phyloP scores from a whole-genome alignment of 1,140 invertebrate genomes.

The Mycetomoellerius zeteki region DNA sequence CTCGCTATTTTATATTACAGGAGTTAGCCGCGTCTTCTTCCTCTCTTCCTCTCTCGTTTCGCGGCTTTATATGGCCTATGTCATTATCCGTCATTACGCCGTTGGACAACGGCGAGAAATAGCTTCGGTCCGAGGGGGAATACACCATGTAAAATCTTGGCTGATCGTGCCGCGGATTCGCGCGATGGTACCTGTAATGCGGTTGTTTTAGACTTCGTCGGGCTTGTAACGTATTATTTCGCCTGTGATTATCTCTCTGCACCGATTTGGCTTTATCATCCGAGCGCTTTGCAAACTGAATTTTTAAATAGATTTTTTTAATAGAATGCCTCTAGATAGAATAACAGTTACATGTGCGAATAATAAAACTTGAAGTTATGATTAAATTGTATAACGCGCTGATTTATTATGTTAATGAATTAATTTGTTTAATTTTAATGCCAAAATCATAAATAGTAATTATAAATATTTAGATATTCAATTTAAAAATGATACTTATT shows the following conservation, averaged over 20 bases:
- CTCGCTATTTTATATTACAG: conserved; percentile 70
- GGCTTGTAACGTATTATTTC: conserved; percentile 40
- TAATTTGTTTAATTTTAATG: background rate
- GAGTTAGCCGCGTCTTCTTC: conserved; percentile 57
- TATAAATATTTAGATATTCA: background rate
- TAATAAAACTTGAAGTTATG: background rate
- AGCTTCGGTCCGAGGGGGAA: conserved; percentile 47
- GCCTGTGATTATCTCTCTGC: conserved; percentile 21
- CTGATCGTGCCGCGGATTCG: conserved; percentile 43
- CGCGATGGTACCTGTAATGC: conserved; percentile 38
- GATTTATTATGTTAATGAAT: conserved; percentile 19
- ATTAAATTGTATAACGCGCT: background rate
- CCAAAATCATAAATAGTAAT: background rate
- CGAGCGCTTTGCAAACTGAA: background rate
- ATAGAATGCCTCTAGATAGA: background rate
- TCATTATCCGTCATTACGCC: conserved; percentile 75
- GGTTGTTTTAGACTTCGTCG: conserved; percentile 20
- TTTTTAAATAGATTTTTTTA: conserved; percentile 6
- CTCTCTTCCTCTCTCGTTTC: conserved; percentile 12
- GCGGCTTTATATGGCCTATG: conserved; percentile 71
- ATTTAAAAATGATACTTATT: background rate
- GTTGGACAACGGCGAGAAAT: conserved; percentile 72
- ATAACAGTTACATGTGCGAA: background rate
- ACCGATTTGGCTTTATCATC: conserved; percentile 9
- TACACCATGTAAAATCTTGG: conserved; percentile 61